Evolutionary conservation across 1,140 invertebrate species (phyloP).

Genomic region (Eurosta solidaginis): DNA sequence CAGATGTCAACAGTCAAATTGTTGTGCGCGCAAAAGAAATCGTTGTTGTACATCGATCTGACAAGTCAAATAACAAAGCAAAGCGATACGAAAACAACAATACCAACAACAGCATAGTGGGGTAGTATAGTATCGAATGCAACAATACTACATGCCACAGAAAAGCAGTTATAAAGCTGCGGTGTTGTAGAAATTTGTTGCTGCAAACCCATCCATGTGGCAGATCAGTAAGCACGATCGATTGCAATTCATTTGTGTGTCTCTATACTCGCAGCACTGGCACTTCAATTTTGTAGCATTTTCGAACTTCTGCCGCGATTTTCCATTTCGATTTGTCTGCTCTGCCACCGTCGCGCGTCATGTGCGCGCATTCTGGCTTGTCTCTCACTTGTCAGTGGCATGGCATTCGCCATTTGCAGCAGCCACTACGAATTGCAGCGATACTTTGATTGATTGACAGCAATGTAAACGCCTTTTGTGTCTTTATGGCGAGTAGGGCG

Average conservation of each 20-base stretch:
- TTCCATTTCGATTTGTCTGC: slow-evolving; percentile 4
- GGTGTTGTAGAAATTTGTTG: not conserved
- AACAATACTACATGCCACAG: not conserved
- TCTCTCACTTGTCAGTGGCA: slow-evolving; percentile 26
- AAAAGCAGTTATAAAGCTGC: not conserved
- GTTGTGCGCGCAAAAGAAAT: slow-evolving; percentile 15
- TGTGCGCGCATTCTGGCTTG: not conserved
- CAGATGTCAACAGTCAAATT: slow-evolving; percentile 25
- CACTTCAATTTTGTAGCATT: slow-evolving; percentile 11
- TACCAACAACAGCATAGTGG: not conserved
- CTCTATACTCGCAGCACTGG: not conserved
- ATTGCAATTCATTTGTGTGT: not conserved
- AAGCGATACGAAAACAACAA: not conserved
- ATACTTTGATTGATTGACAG: slow-evolving; percentile 26
- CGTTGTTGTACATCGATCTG: slow-evolving; percentile 15
- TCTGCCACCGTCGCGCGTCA: not conserved
- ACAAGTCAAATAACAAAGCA: not conserved
- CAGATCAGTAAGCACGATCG: not conserved
- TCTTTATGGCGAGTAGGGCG: not conserved
- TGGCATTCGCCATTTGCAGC: slow-evolving; percentile 13
- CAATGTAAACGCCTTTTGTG: not conserved
- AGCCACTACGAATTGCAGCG: not conserved
- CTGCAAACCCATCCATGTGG: not conserved
- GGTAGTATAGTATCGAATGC: not conserved
- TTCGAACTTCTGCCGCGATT: slow-evolving; percentile 9